phyloP scores from a whole-genome alignment of 2,113 vertebrate genomes.

The Baryphthengus martii region DNA sequence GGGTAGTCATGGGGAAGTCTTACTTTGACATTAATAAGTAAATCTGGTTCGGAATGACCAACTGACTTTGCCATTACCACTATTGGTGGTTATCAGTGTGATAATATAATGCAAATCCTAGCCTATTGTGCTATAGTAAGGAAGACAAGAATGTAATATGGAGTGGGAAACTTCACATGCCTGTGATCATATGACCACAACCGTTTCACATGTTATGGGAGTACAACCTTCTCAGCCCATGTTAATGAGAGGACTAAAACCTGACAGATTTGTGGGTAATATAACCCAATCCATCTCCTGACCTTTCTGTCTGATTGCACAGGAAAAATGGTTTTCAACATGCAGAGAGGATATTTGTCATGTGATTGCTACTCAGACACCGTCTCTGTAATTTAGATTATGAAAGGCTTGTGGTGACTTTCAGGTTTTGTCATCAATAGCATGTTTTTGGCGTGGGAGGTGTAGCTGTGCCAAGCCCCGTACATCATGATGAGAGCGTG shows the following conservation, averaged over 20 bases:
- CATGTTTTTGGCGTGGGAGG: slow-evolving; percentile 44
- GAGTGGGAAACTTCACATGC: background rate
- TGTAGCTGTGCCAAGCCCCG: slow-evolving; percentile 13
- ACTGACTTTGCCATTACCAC: background rate
- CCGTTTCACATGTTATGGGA: background rate
- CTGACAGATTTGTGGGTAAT: background rate
- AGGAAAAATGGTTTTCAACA: slow-evolving; percentile 2
- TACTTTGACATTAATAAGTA: background rate
- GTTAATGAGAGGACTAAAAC: background rate
- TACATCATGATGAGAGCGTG: background rate
- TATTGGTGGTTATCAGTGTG: background rate
- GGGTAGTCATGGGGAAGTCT: background rate
- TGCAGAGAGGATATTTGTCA: background rate
- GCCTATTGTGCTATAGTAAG: background rate
- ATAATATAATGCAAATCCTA: background rate
- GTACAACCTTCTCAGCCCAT: background rate
- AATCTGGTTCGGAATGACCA: background rate
- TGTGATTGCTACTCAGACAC: slow-evolving; percentile 46
- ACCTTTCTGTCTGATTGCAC: slow-evolving; percentile 6
- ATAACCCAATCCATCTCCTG: background rate
- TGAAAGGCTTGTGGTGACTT: slow-evolving; percentile 64
- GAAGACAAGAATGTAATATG: background rate
- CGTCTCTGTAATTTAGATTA: slow-evolving; percentile 56
- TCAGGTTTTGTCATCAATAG: slow-evolving; percentile 67
- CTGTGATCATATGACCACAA: background rate